phyloP scores from a whole-genome alignment of 92 coral and sea anemone species.

The Siderastrea siderea region DNA sequence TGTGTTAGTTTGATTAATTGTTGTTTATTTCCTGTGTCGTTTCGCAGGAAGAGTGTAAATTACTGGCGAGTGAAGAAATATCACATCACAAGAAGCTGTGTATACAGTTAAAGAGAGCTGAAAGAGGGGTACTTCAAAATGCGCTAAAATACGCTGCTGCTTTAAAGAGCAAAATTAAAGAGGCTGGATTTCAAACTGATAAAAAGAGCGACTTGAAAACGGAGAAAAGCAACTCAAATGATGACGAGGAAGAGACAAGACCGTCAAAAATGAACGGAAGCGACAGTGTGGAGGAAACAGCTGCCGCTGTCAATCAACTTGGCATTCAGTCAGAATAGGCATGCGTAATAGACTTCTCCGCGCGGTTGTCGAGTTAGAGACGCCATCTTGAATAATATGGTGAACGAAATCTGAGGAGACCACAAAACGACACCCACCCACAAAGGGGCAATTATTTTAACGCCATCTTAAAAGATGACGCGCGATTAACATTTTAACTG shows the following conservation, averaged over 20 bases:
- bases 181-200: background rate
- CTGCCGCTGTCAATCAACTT: slow-evolving; percentile 11
- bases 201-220: background rate
- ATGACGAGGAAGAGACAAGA: background rate
- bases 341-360: background rate
- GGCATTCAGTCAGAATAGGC: background rate
- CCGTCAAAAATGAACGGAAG: background rate
- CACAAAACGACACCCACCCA: too few species aligned
- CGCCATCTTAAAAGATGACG: too few species aligned
- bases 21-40: background rate
- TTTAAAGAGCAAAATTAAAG: slow-evolving; percentile 15
- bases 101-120: slow-evolving; percentile 71
- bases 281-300: background rate
- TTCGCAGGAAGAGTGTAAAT: slow-evolving; percentile 15
- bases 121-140: slow-evolving; percentile 62
- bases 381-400: background rate
- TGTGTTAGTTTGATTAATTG: background rate
- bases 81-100: slow-evolving; percentile 56
- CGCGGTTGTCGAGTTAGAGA: background rate
- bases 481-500: too few species aligned
- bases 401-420: too few species aligned
- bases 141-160: slow-evolving; percentile 62
- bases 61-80: slow-evolving; percentile 11
- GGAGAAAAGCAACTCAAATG: background rate
- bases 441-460: too few species aligned